phyloP scores from a whole-genome alignment of 2,113 vertebrate genomes.

The Elanus axillaris region DNA sequence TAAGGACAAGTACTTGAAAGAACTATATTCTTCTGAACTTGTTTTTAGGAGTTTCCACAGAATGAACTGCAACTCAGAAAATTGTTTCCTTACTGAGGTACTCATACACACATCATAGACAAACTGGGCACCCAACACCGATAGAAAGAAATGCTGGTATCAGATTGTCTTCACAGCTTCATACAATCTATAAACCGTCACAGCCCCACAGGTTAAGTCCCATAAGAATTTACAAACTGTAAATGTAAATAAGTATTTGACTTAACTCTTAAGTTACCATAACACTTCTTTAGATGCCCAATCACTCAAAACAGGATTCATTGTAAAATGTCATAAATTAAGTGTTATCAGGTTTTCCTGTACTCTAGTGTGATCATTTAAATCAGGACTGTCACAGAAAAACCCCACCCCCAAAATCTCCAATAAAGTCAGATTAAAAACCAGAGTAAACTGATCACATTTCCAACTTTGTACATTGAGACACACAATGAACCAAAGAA shows the following conservation, averaged over 20 bases:
- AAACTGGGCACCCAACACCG: background rate
- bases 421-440: background rate
- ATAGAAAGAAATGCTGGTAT: background rate
- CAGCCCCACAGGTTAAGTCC: background rate
- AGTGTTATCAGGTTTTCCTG: background rate
- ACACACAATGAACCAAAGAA: background rate
- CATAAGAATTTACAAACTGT: background rate
- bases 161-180: background rate
- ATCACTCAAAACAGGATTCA: background rate
- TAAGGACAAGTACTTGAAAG: background rate
- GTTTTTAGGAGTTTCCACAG: background rate
- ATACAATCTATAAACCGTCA: background rate
- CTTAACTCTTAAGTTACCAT: background rate
- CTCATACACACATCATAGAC: background rate
- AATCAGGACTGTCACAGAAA: background rate
- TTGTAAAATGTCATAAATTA: background rate
- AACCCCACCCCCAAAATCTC: rapidly evolving
- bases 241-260: background rate
- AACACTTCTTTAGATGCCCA: background rate
- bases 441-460: background rate
- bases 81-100: background rate
- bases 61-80: background rate
- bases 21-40: background rate
- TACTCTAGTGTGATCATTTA: background rate
- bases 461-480: background rate